Conservation (phyloP, 2,888 invertebrate genomes). For the Drosophila picticornis region DNA sequence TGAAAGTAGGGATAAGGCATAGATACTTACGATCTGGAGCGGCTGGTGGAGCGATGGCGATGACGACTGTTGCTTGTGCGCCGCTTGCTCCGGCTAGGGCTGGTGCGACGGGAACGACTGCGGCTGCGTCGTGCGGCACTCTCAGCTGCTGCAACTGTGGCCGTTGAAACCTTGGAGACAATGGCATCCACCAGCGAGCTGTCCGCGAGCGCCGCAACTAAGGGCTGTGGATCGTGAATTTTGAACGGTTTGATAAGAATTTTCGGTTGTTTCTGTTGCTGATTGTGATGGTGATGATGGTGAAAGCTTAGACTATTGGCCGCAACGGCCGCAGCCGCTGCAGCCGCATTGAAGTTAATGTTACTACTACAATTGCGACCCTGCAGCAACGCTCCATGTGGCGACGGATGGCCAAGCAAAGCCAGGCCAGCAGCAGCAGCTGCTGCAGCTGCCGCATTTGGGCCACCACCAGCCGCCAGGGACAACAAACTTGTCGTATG, state of each 20-base stretch:
- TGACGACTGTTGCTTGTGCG: conserved; percentile 82
- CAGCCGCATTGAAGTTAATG: conserved; percentile 64
- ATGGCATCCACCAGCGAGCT: conserved; percentile 84
- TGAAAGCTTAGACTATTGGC: conserved; percentile 80
- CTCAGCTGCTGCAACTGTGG: conserved; percentile 83
- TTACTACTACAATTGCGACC: conserved; percentile 39
- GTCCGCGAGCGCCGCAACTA: conserved; percentile 83
- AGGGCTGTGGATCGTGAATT: conserved; percentile 85
- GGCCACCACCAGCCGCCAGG: conserved; percentile 57
- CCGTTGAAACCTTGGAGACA: conserved; percentile 84
- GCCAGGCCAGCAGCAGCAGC: conserved; percentile 55
- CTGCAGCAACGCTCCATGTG: conserved; percentile 41
- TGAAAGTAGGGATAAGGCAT: background rate
- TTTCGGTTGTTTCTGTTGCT: conserved; percentile 84
- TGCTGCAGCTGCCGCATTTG: conserved; percentile 41
- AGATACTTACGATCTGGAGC: conserved; percentile 85
- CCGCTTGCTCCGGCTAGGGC: conserved; percentile 66
- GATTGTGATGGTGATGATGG: conserved; percentile 77
- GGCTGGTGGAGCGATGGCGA: conserved; percentile 83
- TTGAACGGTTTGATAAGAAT: conserved; percentile 85
- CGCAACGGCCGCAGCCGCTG: conserved; percentile 70
- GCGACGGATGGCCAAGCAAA: conserved; percentile 61
- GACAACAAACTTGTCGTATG: conserved; percentile 57
- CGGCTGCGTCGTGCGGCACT: conserved; percentile 83
- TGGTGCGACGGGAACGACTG: conserved; percentile 81